These are phyloP conservation scores for Silvanus unidentatus DNA, from an alignment of 2,888 invertebrate genomes.

Conservation along the genomic window DNA sequence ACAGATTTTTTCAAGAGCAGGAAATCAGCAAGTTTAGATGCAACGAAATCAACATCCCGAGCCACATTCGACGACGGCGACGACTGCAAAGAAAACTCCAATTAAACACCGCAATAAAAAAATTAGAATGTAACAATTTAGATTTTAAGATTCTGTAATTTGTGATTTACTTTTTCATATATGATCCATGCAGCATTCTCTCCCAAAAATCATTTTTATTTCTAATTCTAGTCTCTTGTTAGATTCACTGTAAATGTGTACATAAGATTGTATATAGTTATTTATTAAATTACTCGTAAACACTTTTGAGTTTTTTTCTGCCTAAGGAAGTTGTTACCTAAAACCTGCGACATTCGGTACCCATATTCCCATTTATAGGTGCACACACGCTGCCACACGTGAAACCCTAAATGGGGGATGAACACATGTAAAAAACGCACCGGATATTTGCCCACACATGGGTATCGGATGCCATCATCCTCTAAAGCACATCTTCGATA, in stretches of 20 bases:
- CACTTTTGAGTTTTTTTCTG: no score
- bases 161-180: background rate
- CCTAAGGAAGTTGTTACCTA: no score
- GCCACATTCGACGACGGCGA: no score
- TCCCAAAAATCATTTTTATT: background rate
- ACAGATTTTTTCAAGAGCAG: conserved; percentile 1
- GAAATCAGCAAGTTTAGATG: background rate
- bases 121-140: no score
- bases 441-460: conserved; percentile 6
- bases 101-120: no score
- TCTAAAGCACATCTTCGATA: background rate
- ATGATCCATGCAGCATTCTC: background rate
- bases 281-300: no score
- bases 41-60: background rate
- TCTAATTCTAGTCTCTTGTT: no score
- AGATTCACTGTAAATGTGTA: no score
- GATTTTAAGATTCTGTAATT: background rate
- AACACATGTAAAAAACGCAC: background rate
- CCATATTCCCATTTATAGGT: background rate
- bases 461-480: conserved; percentile 3
- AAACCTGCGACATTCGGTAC: no score
- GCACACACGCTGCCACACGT: conserved; percentile 1
- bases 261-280: no score
- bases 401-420: background rate
- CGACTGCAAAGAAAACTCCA: no score